Evolutionary conservation across 2,888 invertebrate genomes (phyloP).

Genomic region (Nemapogon koenigi): DNA sequence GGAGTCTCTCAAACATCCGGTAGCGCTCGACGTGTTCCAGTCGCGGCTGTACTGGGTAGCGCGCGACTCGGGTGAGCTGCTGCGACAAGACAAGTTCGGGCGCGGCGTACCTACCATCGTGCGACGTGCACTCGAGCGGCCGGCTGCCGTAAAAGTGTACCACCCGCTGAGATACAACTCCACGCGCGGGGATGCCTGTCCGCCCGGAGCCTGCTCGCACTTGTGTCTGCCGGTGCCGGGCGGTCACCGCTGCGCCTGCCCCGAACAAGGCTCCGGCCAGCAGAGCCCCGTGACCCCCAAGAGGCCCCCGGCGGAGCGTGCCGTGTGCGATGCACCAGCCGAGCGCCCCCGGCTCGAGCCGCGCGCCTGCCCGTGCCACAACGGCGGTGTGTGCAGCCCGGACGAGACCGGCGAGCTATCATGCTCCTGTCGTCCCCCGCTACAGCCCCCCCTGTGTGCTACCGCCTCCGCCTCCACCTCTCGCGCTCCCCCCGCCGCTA

Average conservation of each 20-base stretch:
- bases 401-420: conserved; percentile 47
- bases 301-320: conserved; percentile 89
- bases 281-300: conserved; percentile 74
- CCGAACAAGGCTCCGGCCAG: conserved; percentile 66
- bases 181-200: conserved; percentile 72
- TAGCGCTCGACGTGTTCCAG: conserved; percentile 93
- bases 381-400: conserved; percentile 79
- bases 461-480: conserved; percentile 66
- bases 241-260: conserved; percentile 90
- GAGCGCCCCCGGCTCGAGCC: conserved; percentile 78
- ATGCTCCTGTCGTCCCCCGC: conserved; percentile 72
- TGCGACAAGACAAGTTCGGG: conserved; percentile 96
- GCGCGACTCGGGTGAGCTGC: conserved; percentile 83
- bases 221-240: conserved; percentile 90
- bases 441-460: conserved; percentile 74
- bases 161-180: conserved; percentile 85
- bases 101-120: conserved; percentile 87
- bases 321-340: conserved; percentile 58
- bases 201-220: conserved; percentile 82
- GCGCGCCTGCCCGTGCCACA: conserved; percentile 82
- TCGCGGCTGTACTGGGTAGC: conserved; percentile 94
- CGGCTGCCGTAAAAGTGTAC: conserved; percentile 87
- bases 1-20: conserved; percentile 73
- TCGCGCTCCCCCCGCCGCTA: conserved; percentile 69
- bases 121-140: conserved; percentile 83